phyloP scores from a whole-genome alignment of 2,888 invertebrate genomes.

The Drosophila barbarae region DNA sequence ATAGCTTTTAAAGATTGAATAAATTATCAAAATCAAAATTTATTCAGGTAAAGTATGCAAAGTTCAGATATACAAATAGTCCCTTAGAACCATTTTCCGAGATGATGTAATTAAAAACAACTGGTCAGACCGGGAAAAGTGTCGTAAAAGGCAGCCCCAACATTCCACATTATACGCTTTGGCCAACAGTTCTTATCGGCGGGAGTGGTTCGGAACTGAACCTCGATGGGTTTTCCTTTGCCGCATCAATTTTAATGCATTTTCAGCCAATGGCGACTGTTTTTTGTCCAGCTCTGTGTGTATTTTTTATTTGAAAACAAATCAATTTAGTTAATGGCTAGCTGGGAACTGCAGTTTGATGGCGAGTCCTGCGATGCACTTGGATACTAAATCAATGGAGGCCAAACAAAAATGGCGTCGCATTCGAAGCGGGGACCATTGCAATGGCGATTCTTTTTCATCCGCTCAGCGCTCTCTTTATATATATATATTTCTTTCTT shows the following conservation, averaged over 20 bases:
- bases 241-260: slow-evolving; percentile 14
- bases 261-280: not conserved
- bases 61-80: not conserved
- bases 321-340: slow-evolving; percentile 48
- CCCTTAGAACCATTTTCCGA: not conserved
- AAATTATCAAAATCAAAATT: no score
- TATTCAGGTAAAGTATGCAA: not conserved
- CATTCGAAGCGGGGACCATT: slow-evolving; percentile 26
- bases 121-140: not conserved
- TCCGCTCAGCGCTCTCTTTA: not conserved
- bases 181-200: slow-evolving; percentile 3
- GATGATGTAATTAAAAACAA: not conserved
- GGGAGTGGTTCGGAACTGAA: not conserved
- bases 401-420: slow-evolving; percentile 34
- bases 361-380: not conserved
- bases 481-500: no score
- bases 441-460: slow-evolving; percentile 22
- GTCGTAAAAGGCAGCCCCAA: not conserved
- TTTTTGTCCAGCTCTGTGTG: slow-evolving; percentile 14
- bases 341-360: slow-evolving; percentile 26
- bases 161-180: no score
- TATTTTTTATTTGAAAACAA: slow-evolving; percentile 37
- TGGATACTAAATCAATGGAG: slow-evolving; percentile 38
- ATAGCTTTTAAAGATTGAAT: no score
- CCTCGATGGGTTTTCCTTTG: slow-evolving; percentile 21